Percentiles rank a stretch among this genome's conserved stretches.
phyloP scores from a whole-genome alignment of 2,113 vertebrate genomes.

The Vulpes vulpes region DNA sequence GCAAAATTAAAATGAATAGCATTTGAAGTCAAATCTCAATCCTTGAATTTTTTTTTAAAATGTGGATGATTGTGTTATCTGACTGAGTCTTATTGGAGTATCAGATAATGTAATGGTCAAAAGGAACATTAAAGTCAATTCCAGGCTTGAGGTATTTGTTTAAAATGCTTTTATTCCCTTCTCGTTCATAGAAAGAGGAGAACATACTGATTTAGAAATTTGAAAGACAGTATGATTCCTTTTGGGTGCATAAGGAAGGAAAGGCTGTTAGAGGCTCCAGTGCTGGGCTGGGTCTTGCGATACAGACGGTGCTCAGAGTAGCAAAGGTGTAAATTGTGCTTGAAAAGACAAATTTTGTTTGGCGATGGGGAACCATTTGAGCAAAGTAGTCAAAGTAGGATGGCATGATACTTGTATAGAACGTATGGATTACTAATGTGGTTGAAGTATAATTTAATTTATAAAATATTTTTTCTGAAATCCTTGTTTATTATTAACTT shows the following conservation, averaged over 20 bases:
- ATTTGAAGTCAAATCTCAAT: not conserved
- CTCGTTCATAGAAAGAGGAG: not conserved
- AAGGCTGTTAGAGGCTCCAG: not conserved
- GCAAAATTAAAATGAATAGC: not conserved
- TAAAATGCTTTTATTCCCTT: not conserved
- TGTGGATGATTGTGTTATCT: not conserved
- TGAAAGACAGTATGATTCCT: not conserved
- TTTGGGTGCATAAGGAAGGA: not conserved
- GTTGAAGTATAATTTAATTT: not conserved
- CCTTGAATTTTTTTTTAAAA: not conserved
- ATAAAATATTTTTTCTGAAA: not conserved
- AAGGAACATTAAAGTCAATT: not conserved
- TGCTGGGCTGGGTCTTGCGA: not conserved
- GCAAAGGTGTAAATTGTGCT: accelerated
- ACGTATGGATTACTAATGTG: not conserved
- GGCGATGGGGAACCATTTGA: not conserved
- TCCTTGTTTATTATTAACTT: not conserved
- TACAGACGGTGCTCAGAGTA: not conserved
- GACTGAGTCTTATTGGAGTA: not conserved
- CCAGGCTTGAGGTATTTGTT: not conserved
- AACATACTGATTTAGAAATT: not conserved
- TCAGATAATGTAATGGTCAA: not conserved
- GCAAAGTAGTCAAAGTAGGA: not conserved
- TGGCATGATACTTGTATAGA: not conserved
- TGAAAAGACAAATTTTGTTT: not conserved